phyloP scores from a whole-genome alignment of 2,888 invertebrate species.

The Camponotus fellah region DNA sequence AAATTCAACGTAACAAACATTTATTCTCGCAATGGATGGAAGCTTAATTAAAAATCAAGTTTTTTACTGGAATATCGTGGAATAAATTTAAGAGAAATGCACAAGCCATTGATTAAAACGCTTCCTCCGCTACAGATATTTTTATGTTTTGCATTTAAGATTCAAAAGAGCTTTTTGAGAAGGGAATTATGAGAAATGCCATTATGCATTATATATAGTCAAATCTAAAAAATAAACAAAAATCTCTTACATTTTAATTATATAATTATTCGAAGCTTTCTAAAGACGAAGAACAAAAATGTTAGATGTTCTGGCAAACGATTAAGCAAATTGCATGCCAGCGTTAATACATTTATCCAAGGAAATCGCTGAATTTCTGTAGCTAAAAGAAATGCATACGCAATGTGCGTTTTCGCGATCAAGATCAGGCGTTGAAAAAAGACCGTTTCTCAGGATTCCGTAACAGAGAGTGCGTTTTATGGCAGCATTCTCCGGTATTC shows the following conservation, averaged over 20 bases:
- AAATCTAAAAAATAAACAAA: neutral
- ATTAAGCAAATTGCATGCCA: neutral
- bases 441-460: slow-evolving; percentile 53
- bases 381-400: slow-evolving; percentile 36
- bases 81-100: slow-evolving; percentile 66
- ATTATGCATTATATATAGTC: neutral
- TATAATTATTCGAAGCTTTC: neutral
- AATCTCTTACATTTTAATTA: neutral
- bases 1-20: slow-evolving; percentile 48
- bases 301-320: neutral
- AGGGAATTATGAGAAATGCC: neutral
- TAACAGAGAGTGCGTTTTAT: slow-evolving; percentile 56
- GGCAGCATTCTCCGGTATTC: slow-evolving; percentile 59
- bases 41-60: slow-evolving; percentile 63
- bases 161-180: neutral
- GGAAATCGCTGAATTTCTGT: slow-evolving; percentile 11
- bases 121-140: slow-evolving; percentile 30
- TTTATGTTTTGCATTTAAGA: slow-evolving; percentile 36
- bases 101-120: slow-evolving; percentile 67
- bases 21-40: slow-evolving; percentile 25
- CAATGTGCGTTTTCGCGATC: slow-evolving; percentile 58
- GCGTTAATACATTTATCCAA: neutral
- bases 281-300: neutral
- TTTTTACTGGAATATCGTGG: slow-evolving; percentile 59
- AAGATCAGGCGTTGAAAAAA: slow-evolving; percentile 54